Percentiles rank a stretch among this genome's conserved stretches.
phyloP scores from a whole-genome alignment of 2,797 vertebrate genomes.

The Sternotherus odoratus region DNA sequence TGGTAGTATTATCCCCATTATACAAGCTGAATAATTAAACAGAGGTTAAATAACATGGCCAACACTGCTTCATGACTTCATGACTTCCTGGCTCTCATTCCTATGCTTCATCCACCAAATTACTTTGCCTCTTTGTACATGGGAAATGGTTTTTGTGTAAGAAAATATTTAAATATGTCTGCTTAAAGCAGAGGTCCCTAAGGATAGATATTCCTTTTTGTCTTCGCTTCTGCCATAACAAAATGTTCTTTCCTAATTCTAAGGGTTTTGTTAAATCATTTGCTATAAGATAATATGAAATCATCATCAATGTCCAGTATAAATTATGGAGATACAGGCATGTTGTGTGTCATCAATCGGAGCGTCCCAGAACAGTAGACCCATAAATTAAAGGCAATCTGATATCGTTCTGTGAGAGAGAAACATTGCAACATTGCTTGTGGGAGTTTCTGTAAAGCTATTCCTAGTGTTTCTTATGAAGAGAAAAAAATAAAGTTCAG shows the following conservation, averaged over 20 bases:
- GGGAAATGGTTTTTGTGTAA: conserved; percentile 40
- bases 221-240: not conserved
- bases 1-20: conserved; percentile 30
- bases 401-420: not conserved
- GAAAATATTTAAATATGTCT: not conserved
- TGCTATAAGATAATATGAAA: not conserved
- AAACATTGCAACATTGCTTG: not conserved
- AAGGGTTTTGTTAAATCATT: not conserved
- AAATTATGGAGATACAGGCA: not conserved
- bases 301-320: not conserved
- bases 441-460: not conserved
- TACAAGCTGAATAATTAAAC: conserved; percentile 56
- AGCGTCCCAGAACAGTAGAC: not conserved
- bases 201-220: not conserved
- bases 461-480: not conserved
- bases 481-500: accelerated
- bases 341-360: not conserved
- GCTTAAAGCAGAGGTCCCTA: conserved; percentile 3
- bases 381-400: not conserved
- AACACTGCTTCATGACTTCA: conserved; percentile 55
- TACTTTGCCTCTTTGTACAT: conserved; percentile 26
- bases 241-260: not conserved
- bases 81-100: not conserved
- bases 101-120: not conserved
- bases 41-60: conserved; percentile 60